Conservation (phyloP, 64 coral and sea anemone genomes). For the Montipora cactus region DNA sequence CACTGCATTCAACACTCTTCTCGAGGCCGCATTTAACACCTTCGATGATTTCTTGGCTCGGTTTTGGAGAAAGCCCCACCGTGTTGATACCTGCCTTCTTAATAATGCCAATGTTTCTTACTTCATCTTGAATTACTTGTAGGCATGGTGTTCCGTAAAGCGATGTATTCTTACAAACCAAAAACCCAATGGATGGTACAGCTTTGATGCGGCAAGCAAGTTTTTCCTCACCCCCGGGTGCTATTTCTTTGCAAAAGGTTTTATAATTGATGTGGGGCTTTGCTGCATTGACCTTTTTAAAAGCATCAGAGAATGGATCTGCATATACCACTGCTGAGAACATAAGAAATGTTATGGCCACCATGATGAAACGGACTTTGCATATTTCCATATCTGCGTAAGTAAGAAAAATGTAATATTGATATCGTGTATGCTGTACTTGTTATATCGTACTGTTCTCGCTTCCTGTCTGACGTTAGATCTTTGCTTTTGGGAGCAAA, state of each 20-base stretch:
- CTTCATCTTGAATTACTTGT: slow-evolving; percentile 4
- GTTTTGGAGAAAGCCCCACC: not conserved
- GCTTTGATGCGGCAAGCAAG: slow-evolving; percentile 42
- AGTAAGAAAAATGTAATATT: not conserved
- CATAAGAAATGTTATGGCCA: not conserved
- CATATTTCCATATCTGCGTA: not conserved
- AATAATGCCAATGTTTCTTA: not conserved
- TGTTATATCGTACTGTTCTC: no score
- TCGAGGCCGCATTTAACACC: slow-evolving; percentile 14
- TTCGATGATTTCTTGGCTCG: not conserved
- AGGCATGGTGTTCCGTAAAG: not conserved
- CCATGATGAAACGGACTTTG: not conserved
- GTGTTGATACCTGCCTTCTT: not conserved
- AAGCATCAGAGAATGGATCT: not conserved
- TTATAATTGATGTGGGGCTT: slow-evolving; percentile 29
- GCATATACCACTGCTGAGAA: not conserved
- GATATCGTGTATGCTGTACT: no score
- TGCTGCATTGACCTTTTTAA: not conserved
- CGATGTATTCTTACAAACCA: slow-evolving; percentile 35
- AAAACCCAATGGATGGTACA: not conserved
- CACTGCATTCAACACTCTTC: not conserved
- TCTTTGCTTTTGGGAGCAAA: no score
- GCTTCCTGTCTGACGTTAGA: no score
- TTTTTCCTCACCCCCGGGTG: slow-evolving; percentile 17
- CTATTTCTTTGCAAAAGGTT: slow-evolving; percentile 6